Percentiles rank a stretch among this genome's conserved stretches.
Evolutionary conservation across 1,140 invertebrate genomes (phyloP).

Genomic region (Temnothorax nylanderi): DNA sequence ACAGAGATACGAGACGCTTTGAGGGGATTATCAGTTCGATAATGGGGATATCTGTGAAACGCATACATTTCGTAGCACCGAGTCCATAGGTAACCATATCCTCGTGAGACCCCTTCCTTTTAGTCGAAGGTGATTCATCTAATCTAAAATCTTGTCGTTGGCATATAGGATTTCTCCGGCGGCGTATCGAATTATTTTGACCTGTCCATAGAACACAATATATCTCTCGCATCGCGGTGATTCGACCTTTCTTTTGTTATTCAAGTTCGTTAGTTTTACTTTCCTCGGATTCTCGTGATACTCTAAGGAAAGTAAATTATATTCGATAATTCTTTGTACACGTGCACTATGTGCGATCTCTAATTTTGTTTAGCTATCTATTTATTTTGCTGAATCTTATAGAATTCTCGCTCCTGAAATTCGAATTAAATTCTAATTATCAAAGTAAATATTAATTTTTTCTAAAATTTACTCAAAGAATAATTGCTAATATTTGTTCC

Average conservation of each 20-base stretch:
- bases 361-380: neutral
- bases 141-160: conserved; percentile 73
- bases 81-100: conserved; percentile 70
- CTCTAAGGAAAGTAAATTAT: neutral
- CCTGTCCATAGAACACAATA: conserved; percentile 39
- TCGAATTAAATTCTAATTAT: conserved; percentile 2
- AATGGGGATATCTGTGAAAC: conserved; percentile 62
- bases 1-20: conserved; percentile 21
- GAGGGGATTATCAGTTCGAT: conserved; percentile 59
- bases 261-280: conserved; percentile 2
- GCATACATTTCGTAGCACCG: conserved; percentile 51
- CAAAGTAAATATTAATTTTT: neutral
- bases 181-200: conserved; percentile 75
- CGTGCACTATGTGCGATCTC: neutral
- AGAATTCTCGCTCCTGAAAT: neutral
- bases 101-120: conserved; percentile 71
- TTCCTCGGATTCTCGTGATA: neutral
- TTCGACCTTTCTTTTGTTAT: neutral
- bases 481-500: neutral
- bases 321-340: neutral
- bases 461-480: neutral
- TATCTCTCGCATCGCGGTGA: conserved; percentile 23
- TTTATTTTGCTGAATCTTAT: neutral
- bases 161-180: conserved; percentile 71
- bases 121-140: conserved; percentile 70